Percentiles rank a stretch among this genome's conserved stretches.
phyloP scores from a whole-genome alignment of 2,797 vertebrate genomes.

The Mormyrops boulengeri region DNA sequence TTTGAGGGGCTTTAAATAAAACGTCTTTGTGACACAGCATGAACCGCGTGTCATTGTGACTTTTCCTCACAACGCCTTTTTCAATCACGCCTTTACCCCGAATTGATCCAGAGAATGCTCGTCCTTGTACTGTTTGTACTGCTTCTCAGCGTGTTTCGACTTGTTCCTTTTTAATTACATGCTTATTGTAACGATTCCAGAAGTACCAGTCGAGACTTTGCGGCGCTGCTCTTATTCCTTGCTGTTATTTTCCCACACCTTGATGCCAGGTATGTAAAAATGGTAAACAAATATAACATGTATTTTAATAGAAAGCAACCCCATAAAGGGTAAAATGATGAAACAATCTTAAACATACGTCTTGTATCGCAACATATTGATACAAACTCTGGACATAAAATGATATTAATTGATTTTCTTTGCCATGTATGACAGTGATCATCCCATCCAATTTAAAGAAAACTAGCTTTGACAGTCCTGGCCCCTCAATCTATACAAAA shows the following conservation, averaged over 20 bases:
- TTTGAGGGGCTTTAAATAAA: not conserved
- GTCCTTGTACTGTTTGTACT: not conserved
- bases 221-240: not conserved
- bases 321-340: not conserved
- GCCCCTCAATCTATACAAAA: not conserved
- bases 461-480: not conserved
- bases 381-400: not conserved
- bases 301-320: not conserved
- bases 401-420: not conserved
- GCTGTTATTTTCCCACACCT: not conserved
- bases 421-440: not conserved
- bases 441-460: not conserved
- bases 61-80: not conserved
- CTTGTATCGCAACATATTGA: not conserved
- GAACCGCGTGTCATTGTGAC: not conserved
- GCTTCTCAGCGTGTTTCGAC: not conserved
- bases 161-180: not conserved
- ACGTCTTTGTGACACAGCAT: not conserved
- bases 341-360: not conserved
- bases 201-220: not conserved
- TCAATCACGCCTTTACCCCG: not conserved
- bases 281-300: not conserved
- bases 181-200: not conserved
- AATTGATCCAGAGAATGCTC: not conserved
- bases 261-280: constrained; percentile 11